Evolutionary conservation across 2,888 invertebrate species (phyloP).

Genomic region (Emmelina monodactyla): DNA sequence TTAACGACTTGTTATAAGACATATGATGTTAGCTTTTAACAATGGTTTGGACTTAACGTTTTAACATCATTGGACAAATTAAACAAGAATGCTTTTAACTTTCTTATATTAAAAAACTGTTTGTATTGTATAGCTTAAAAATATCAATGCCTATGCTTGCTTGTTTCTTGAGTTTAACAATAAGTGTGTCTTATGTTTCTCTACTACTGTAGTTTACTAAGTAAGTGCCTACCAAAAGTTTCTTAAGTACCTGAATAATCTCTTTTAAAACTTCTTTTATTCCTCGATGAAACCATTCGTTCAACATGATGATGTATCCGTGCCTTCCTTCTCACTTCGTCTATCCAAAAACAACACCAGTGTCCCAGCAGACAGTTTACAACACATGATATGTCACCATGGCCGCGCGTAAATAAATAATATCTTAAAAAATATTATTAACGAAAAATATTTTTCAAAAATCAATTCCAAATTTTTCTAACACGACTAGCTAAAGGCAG

Average conservation of each 20-base stretch:
- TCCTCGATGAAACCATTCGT: constrained; percentile 56
- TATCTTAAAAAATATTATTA: constrained; percentile 60
- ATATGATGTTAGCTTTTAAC: no score
- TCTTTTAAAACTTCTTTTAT: constrained; percentile 37
- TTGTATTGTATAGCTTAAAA: no score
- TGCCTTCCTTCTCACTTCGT: constrained; percentile 28
- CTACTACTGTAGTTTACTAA: no score
- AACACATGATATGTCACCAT: constrained; percentile 60
- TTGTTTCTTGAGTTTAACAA: no score
- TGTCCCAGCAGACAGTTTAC: constrained; percentile 36
- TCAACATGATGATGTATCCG: constrained; percentile 54
- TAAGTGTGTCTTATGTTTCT: no score
- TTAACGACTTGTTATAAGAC: no score
- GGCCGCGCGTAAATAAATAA: constrained; percentile 51
- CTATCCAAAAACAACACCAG: constrained; percentile 34
- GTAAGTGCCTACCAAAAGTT: no score
- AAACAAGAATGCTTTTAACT: no score
- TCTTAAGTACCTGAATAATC: constrained; percentile 53
- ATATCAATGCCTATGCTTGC: no score
- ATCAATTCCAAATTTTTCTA: constrained; percentile 47
- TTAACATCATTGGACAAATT: no score
- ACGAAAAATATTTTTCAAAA: constrained; percentile 52
- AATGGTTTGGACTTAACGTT: no score
- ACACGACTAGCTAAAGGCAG: constrained; percentile 26
- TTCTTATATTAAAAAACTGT: no score